A percentile compares a stretch with the other conserved stretches of the same genome.
Conservation (phyloP, 2,113 vertebrate genomes). For the Apeltes quadracus region DNA sequence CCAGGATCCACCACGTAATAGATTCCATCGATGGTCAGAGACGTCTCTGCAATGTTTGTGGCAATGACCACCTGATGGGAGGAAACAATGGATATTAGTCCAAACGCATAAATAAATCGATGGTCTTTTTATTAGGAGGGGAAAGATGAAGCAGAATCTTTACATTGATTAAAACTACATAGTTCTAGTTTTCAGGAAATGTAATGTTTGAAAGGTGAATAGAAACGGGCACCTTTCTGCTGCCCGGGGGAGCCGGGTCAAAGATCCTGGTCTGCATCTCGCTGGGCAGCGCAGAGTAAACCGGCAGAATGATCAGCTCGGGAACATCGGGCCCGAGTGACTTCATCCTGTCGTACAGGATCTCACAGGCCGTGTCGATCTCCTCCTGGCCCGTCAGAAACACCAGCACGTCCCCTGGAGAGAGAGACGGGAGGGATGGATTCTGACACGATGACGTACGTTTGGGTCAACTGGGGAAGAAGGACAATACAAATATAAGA, state of each 20-base stretch:
- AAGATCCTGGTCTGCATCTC: constrained; percentile 99
- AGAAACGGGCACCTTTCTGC: constrained; percentile 83
- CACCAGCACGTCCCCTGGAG: constrained; percentile 89
- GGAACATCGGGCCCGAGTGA: constrained; percentile 96
- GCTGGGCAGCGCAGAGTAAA: constrained; percentile 93
- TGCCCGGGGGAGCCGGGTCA: constrained; percentile 95
- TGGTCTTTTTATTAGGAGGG: background rate
- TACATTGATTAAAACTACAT: background rate
- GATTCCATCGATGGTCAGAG: constrained; percentile 96
- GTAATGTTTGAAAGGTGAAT: background rate
- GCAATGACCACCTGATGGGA: constrained; percentile 91
- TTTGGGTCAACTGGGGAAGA: background rate
- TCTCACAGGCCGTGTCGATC: constrained; percentile 94
- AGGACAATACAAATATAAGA: no score
- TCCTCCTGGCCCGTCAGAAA: constrained; percentile 84
- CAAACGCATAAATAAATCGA: background rate
- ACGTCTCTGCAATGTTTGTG: constrained; percentile 98
- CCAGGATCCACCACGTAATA: constrained; percentile 98
- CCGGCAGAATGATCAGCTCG: constrained; percentile 94
- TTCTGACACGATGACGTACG: background rate
- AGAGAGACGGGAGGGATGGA: no score
- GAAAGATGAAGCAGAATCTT: no score
- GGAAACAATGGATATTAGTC: background rate
- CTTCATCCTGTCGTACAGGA: constrained; percentile 97
- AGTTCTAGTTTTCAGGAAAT: background rate